phyloP scores from a whole-genome alignment of 2,113 vertebrate species.

The Alces alces region DNA sequence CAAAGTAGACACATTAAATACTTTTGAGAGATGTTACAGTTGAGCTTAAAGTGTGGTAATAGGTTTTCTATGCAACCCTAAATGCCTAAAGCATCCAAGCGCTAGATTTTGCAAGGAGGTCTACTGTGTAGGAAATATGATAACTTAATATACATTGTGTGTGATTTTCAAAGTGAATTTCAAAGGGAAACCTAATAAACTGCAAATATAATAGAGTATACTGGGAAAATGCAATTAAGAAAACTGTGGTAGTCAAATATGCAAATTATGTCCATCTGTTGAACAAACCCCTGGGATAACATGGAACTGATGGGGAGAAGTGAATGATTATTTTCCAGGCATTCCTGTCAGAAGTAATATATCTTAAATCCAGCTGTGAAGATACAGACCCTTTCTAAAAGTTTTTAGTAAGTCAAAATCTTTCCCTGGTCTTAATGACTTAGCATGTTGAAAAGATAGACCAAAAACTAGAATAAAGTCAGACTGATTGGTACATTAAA shows the following conservation, averaged over 20 bases:
- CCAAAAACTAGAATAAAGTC: background rate
- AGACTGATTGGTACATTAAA: constrained; percentile 1
- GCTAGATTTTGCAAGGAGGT: background rate
- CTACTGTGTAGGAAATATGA: background rate
- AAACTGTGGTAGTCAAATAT: constrained; percentile 50
- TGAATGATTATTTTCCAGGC: constrained; percentile 30
- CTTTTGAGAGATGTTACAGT: background rate
- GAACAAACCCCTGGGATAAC: constrained; percentile 50
- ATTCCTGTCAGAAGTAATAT: constrained; percentile 30
- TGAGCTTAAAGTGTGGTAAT: background rate
- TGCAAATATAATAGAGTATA: constrained; percentile 34
- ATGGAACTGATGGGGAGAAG: constrained; percentile 1
- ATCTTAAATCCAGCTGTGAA: constrained; percentile 23
- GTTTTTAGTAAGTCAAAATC: background rate
- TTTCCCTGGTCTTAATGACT: background rate
- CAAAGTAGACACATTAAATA: background rate
- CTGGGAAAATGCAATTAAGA: constrained; percentile 55
- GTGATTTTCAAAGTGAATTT: constrained; percentile 35
- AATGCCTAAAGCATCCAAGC: background rate
- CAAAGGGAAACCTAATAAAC: constrained; percentile 18
- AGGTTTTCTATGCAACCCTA: background rate
- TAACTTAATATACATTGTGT: background rate
- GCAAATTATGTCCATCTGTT: constrained; percentile 64
- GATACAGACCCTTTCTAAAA: background rate
- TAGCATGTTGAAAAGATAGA: background rate